A percentile compares a stretch with the other conserved stretches of the same genome.
These are phyloP conservation scores for Turnix velox DNA, from an alignment of 2,113 vertebrate genomes.

Conservation along the genomic window DNA sequence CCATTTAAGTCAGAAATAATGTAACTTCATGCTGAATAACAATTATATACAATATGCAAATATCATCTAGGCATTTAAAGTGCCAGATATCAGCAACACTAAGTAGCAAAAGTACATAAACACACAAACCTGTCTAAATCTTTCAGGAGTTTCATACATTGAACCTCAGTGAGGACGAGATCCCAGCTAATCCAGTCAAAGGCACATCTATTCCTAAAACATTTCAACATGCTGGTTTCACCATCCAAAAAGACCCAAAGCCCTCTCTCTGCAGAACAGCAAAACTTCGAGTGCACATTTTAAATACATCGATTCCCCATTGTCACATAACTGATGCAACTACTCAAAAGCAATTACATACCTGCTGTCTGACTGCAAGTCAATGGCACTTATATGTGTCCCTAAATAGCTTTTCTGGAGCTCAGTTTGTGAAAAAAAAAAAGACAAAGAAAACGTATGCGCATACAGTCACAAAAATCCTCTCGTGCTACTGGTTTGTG, in stretches of 20 bases:
- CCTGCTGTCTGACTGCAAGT: neutral
- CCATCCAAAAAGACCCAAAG: neutral
- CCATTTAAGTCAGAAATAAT: slow-evolving; percentile 6
- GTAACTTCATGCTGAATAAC: neutral
- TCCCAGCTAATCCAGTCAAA: neutral
- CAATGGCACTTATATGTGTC: neutral
- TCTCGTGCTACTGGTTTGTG: neutral
- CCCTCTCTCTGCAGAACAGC: neutral
- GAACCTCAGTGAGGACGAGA: neutral
- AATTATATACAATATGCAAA: neutral
- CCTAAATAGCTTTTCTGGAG: neutral
- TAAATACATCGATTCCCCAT: neutral
- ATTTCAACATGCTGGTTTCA: neutral
- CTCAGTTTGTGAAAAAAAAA: neutral
- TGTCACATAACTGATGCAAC: neutral
- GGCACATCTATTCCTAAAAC: neutral
- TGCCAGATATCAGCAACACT: neutral
- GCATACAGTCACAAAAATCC: neutral
- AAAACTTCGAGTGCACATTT: neutral
- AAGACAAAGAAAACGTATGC: neutral
- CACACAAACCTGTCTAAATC: neutral
- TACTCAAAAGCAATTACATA: neutral
- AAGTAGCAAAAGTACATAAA: neutral
- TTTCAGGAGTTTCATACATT: neutral
- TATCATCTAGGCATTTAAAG: neutral